Evolutionary conservation across 1,140 invertebrate species (phyloP).

Genomic region (Polypedilum pembai): DNA sequence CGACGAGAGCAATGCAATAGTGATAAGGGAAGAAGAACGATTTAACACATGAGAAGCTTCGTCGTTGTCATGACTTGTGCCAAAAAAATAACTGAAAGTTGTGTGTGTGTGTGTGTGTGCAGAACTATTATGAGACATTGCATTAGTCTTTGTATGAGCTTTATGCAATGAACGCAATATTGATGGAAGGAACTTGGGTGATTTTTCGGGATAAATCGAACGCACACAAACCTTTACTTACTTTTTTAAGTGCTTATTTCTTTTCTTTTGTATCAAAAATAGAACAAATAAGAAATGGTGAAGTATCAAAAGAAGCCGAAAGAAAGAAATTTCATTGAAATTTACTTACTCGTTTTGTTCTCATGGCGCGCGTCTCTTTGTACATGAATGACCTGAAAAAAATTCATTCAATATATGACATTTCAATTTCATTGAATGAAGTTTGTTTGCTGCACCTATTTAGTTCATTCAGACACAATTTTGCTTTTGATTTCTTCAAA

Average conservation of each 20-base stretch:
- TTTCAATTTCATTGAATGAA: background rate
- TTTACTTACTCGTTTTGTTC: too few species aligned
- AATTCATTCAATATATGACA: background rate
- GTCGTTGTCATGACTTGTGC: background rate
- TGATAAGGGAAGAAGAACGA: background rate
- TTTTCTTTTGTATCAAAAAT: background rate
- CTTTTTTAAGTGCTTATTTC: background rate
- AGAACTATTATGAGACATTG: too few species aligned
- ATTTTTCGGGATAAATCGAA: slow-evolving; percentile 1
- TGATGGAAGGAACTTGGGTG: background rate
- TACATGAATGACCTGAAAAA: background rate
- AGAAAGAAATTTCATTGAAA: background rate
- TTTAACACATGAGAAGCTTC: background rate
- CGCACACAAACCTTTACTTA: background rate
- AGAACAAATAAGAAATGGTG: background rate
- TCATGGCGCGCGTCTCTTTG: background rate
- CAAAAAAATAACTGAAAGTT: background rate
- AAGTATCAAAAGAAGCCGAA: background rate
- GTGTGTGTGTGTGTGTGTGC: background rate
- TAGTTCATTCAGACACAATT: background rate
- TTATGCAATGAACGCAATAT: background rate
- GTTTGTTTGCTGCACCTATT: background rate
- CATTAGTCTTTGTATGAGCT: too few species aligned
- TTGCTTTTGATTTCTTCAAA: background rate
- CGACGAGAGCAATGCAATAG: background rate